Evolutionary conservation across 2,113 vertebrate species (phyloP).

Genomic region (Crocuta crocuta): DNA sequence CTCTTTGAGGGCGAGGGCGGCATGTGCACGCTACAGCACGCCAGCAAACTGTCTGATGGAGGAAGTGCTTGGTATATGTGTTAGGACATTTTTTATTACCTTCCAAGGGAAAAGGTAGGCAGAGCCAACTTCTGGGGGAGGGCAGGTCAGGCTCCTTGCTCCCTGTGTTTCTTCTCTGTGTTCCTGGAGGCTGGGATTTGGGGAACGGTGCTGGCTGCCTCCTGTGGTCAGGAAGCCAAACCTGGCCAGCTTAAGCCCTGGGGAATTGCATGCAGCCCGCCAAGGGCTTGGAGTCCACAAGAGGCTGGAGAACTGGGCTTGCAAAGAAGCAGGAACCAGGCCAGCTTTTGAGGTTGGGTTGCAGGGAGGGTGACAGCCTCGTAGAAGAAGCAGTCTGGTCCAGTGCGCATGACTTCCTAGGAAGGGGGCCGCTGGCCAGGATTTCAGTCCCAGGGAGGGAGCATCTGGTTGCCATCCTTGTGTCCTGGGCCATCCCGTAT

Average conservation of each 20-base stretch:
- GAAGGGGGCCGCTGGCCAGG: neutral
- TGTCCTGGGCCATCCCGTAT: neutral
- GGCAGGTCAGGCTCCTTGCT: neutral
- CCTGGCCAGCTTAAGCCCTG: neutral
- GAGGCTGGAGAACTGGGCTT: neutral
- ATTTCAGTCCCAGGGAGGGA: neutral
- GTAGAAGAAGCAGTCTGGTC: neutral
- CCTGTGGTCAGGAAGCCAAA: neutral
- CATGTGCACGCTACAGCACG: neutral
- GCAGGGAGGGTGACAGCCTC: neutral
- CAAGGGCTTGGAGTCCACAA: neutral
- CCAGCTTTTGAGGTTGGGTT: neutral
- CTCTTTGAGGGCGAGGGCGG: neutral
- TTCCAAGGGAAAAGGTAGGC: neutral
- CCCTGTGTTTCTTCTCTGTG: neutral
- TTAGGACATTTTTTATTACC: neutral
- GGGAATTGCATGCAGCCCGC: neutral
- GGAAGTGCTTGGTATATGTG: neutral
- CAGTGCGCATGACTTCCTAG: too few species aligned
- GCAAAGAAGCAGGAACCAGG: neutral
- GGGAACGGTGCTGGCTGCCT: neutral
- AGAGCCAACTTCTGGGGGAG: neutral
- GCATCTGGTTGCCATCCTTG: neutral
- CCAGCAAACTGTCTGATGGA: neutral
- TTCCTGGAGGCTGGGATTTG: neutral